Evolutionary conservation across 2,113 vertebrate genomes (phyloP), one percentile per base, ranked within the genome.

Genomic region (Plotosus lineatus): DNA sequence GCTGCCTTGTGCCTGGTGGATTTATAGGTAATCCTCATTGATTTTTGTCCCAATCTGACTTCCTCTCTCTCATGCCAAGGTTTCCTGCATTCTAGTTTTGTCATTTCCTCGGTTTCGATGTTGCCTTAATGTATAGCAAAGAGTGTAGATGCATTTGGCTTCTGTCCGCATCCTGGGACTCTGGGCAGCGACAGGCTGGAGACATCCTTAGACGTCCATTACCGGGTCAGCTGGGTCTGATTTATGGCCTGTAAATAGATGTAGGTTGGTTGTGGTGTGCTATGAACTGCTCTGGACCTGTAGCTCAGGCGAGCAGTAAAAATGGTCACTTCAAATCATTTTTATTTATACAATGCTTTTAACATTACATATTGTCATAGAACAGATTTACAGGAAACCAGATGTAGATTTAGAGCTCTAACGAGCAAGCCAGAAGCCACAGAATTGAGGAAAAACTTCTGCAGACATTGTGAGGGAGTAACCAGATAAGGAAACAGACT

Each of bases 11-110:
- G 44, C 77, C 65, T 68, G 44, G 50, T 82, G 84, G 86, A 84
- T 87, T 87, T 82, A 78, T 82, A 81, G 33, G 51, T 82, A 84
- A 84, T 87, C 79, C 86, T 53, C 80, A 80, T 85, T 82, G 68
- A 83, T 84, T 84, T 76, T 48, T 65, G 74, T 65, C 66, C 48
- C 58, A 66, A 50, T 66, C 78, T 42, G 21, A 36, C 58, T 21
- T 55, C 48, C 78, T 48, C 56, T 77, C 55, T 19, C 33, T 44
- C 56, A 63, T 4, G 40, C 55, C 50, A 71, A 78, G n/a, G 33
- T 46, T 74, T 21, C 60, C 44, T 71, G 72, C 74, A 31, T 51
- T 61, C 58, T 74, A 51, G 48, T 23, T 78, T 48, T 50, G 66
- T 53, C 9, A 79, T 15, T 36, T 69, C n/a, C n/a, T 42, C 26